Base-by-base conservation (phyloP, 2,888 invertebrate species). In the Tetragonisca angustula region DNA sequence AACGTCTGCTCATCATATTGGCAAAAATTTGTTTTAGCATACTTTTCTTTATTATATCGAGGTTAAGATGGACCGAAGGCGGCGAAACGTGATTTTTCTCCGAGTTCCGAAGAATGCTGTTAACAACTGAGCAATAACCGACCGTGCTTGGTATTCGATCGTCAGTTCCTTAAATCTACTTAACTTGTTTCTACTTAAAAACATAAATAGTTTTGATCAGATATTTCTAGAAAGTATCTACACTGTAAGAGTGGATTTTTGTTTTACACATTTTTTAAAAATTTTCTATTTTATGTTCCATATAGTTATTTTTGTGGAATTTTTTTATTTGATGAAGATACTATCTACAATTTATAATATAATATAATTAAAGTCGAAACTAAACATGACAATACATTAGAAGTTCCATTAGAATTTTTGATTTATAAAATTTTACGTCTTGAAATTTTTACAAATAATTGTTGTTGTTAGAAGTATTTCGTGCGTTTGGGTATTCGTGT, bases 41-140 rank as follows among this genome's bases (percentile, higher is more conserved):
- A 11, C 43, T 13, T 71, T 80, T 36, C 65, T 71, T 50, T 71
- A 65, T 21, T 79, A 64, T 17, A 64, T 75, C 24, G 24, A 61
- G n/a, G 36, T 52, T 75, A 43, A 43, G 61, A 75, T 52, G n/a
- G 36, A 62, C 24, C 52, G 21, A 50, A 19, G 21, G 49, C 11
- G 21, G 5, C 17, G 61, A 17, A 69, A 54, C 13, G 32, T 64
- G 69, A 64, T 50, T 54, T 76, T 56, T 17, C 4, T 19, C 62
- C 17, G 43, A 24, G 15, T 69, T 17, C 17, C 69, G 4, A 21
- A 32, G 6, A 24, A n/a, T 9, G 19, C 3, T 21, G 49, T 43
- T 17, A 13, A n/a, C 17, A 32, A 32, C 24, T 24, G 19, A 43
- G 43, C 9, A 6, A 19, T 43, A 70, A 9, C 9, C 0, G 15